Conservation (phyloP, 2,797 vertebrate genomes). For the Acrocephalus scirpaceus region DNA sequence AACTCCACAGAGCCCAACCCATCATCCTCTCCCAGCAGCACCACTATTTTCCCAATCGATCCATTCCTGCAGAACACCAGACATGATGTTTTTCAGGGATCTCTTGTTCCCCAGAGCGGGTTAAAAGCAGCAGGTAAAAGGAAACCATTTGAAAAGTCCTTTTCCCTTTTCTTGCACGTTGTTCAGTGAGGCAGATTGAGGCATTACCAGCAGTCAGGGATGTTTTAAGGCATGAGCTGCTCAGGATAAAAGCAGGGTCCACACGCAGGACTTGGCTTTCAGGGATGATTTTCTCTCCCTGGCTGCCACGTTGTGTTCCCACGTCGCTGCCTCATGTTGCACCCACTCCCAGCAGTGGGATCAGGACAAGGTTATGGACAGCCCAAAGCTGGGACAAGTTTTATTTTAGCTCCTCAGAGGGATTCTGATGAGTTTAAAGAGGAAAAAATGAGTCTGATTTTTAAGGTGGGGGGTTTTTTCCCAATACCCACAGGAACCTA, state of each 20-base stretch:
- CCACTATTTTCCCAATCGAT: not conserved
- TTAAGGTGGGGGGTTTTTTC: not conserved
- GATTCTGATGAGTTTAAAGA: not conserved
- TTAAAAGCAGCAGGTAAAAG: conserved; percentile 38
- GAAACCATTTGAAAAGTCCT: not conserved
- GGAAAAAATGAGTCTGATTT: not conserved
- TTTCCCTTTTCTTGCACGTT: not conserved
- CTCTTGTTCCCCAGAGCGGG: fast-evolving
- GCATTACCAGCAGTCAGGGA: not conserved
- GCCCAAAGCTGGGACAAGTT: not conserved
- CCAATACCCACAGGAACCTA: not conserved
- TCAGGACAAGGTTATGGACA: not conserved
- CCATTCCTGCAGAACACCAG: not conserved
- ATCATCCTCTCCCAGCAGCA: not conserved
- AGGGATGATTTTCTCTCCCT: not conserved
- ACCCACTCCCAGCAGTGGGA: fast-evolving
- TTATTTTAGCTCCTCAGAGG: not conserved
- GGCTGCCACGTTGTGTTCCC: not conserved
- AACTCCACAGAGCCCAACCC: fast-evolving
- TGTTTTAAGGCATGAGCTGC: conserved; percentile 24
- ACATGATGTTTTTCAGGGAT: not conserved
- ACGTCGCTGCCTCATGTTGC: fast-evolving
- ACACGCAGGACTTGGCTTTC: not conserved
- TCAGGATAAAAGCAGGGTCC: not conserved
- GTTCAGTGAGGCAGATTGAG: not conserved